Evolutionary conservation across 2,797 vertebrate species (phyloP).

Genomic region (Tarsius wallacei): DNA sequence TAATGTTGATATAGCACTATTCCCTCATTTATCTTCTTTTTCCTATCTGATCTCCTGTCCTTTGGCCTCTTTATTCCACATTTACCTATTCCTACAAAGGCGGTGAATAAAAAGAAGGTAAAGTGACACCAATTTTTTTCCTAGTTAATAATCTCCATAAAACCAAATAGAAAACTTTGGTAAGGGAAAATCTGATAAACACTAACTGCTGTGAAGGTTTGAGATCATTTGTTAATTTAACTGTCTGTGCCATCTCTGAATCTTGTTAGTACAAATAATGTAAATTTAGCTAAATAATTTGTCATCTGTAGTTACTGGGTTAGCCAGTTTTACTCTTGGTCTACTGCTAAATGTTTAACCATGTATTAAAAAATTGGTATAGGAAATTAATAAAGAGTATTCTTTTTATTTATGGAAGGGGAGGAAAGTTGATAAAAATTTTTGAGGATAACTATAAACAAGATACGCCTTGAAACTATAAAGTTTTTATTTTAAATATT

Average conservation of each 20-base stretch:
- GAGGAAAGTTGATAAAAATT: conserved; percentile 44
- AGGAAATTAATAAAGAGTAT: conserved; percentile 32
- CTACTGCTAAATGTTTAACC: conserved; percentile 22
- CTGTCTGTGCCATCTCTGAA: background rate
- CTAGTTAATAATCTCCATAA: conserved; percentile 54
- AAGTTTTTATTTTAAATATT: conserved; percentile 62
- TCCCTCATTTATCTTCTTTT: conserved; percentile 20
- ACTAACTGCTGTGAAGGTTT: conserved; percentile 59
- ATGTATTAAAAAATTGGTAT: background rate
- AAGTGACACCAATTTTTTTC: conserved; percentile 52
- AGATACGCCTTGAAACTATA: conserved; percentile 40
- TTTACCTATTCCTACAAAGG: conserved; percentile 7
- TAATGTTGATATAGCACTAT: conserved; percentile 26
- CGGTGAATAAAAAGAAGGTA: conserved; percentile 49
- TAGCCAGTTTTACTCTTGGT: background rate
- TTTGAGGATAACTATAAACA: background rate
- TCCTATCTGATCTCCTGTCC: background rate
- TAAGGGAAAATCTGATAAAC: conserved; percentile 43
- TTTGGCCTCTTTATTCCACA: conserved; percentile 52
- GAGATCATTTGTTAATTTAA: conserved; percentile 67
- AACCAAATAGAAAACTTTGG: conserved; percentile 50
- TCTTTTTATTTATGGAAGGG: conserved; percentile 60
- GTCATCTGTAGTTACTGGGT: conserved; percentile 2
- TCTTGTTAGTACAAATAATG: conserved; percentile 42
- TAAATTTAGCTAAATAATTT: conserved; percentile 55